phyloP scores from a whole-genome alignment of 2,888 invertebrate species.

The Drosophila prostipennis region DNA sequence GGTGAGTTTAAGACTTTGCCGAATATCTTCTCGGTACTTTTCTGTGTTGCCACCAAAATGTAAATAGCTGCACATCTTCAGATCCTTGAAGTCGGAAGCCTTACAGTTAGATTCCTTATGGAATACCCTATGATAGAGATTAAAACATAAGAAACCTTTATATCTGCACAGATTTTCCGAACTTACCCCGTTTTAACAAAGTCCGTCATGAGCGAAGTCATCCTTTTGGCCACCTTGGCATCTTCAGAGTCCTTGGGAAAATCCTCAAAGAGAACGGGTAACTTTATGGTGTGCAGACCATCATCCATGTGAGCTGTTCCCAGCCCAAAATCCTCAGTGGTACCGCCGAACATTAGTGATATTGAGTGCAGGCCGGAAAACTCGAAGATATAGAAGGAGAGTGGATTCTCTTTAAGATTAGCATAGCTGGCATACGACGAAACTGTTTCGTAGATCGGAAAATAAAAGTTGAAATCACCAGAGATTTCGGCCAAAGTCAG shows the following conservation, averaged over 20 bases:
- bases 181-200: constrained; percentile 85
- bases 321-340: constrained; percentile 46
- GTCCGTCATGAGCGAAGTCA: constrained; percentile 84
- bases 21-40: constrained; percentile 42
- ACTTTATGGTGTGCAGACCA: constrained; percentile 84
- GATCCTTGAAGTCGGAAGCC: constrained; percentile 40
- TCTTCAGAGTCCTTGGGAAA: constrained; percentile 78
- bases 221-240: constrained; percentile 75
- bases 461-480: constrained; percentile 84
- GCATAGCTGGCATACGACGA: constrained; percentile 46
- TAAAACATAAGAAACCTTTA: background rate
- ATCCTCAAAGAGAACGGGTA: constrained; percentile 80
- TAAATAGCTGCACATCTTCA: constrained; percentile 75
- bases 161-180: background rate
- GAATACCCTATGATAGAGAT: constrained; percentile 37
- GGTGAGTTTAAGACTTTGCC: constrained; percentile 42
- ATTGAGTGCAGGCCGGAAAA: constrained; percentile 83
- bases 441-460: constrained; percentile 82
- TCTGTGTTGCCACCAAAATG: constrained; percentile 57
- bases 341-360: constrained; percentile 63
- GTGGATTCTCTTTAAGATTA: constrained; percentile 58
- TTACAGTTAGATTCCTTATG: constrained; percentile 50
- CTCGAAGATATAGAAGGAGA: constrained; percentile 84
- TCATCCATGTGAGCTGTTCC: constrained; percentile 85
- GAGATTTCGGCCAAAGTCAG: constrained; percentile 76